A percentile compares a stretch with the other conserved stretches of the same genome.
These are phyloP conservation scores for Cassiopea andromeda DNA, from an alignment of 30 jellyfish, hydroid and myxozoan genomes.

Conservation along the genomic window DNA sequence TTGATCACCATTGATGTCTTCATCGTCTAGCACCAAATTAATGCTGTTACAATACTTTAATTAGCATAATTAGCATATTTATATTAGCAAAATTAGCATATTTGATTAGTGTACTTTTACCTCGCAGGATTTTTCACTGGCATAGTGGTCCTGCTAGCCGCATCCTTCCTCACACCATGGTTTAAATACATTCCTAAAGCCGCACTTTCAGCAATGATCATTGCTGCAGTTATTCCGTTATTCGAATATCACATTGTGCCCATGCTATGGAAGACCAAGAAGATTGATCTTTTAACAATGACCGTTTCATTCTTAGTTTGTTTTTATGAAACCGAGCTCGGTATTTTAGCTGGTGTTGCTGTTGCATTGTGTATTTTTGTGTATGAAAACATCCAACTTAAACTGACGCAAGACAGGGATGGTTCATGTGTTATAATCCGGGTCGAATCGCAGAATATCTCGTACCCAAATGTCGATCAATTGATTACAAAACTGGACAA, in stretches of 20 bases:
- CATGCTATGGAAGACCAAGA: constrained; percentile 66
- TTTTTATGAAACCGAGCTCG: constrained; percentile 78
- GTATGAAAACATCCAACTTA: constrained; percentile 41
- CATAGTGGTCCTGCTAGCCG: constrained; percentile 68
- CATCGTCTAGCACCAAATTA: too few relatives aligned
- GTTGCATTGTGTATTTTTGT: constrained; percentile 51
- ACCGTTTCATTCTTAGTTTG: constrained; percentile 61
- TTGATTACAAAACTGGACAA: constrained; percentile 59
- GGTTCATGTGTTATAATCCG: constrained; percentile 14
- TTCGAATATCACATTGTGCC: constrained; percentile 61
- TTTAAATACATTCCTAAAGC: constrained; percentile 73
- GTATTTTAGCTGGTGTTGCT: constrained; percentile 76
- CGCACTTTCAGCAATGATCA: constrained; percentile 71
- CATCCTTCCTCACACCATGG: constrained; percentile 69
- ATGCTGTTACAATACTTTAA: too few relatives aligned
- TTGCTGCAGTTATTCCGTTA: constrained; percentile 75
- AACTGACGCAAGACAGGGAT: constrained; percentile 20
- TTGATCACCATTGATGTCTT: too few relatives aligned
- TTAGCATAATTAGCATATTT: too few relatives aligned
- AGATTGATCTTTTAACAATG: constrained; percentile 54
- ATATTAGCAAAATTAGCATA: not conserved
- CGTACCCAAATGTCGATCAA: constrained; percentile 64
- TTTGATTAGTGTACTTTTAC: not conserved
- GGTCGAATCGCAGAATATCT: constrained; percentile 37
- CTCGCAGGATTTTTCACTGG: constrained; percentile 72